phyloP scores from a whole-genome alignment of 2,888 invertebrate species.

The Rhamnusium bicolor region DNA sequence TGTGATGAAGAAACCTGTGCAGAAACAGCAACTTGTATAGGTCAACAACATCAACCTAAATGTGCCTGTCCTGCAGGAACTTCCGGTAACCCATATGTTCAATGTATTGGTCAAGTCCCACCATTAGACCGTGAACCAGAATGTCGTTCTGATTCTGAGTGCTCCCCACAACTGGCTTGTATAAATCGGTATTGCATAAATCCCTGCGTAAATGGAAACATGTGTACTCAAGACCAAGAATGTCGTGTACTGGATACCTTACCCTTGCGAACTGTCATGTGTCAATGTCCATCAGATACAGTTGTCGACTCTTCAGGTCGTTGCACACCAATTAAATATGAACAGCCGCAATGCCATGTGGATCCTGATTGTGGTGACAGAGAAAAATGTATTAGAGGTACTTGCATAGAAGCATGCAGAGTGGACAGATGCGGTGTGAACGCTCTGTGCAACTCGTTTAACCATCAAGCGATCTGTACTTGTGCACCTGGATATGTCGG shows the following conservation, averaged over 20 bases:
- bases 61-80: constrained; percentile 85
- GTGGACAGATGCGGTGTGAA: constrained; percentile 87
- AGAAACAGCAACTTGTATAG: constrained; percentile 82
- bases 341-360: constrained; percentile 77
- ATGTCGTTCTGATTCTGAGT: constrained; percentile 85
- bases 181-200: constrained; percentile 84
- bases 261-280: constrained; percentile 88
- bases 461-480: constrained; percentile 84
- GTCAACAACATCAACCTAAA: constrained; percentile 82
- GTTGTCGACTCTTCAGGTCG: constrained; percentile 82
- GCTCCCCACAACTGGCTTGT: constrained; percentile 83
- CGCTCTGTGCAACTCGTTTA: constrained; percentile 83
- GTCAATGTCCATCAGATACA: constrained; percentile 88
- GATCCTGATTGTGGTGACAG: constrained; percentile 84
- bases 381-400: constrained; percentile 82
- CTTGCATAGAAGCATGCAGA: constrained; percentile 85
- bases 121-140: constrained; percentile 72
- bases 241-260: constrained; percentile 86
- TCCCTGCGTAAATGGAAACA: constrained; percentile 81
- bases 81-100: constrained; percentile 84
- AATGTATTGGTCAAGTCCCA: constrained; percentile 74
- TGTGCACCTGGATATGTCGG: constrained; percentile 86
- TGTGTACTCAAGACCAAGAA: constrained; percentile 84
- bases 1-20: constrained; percentile 89
- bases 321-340: constrained; percentile 74